These are phyloP conservation scores for Limnephilus lunatus DNA, from an alignment of 2,888 invertebrate species.

Conservation along the genomic window DNA sequence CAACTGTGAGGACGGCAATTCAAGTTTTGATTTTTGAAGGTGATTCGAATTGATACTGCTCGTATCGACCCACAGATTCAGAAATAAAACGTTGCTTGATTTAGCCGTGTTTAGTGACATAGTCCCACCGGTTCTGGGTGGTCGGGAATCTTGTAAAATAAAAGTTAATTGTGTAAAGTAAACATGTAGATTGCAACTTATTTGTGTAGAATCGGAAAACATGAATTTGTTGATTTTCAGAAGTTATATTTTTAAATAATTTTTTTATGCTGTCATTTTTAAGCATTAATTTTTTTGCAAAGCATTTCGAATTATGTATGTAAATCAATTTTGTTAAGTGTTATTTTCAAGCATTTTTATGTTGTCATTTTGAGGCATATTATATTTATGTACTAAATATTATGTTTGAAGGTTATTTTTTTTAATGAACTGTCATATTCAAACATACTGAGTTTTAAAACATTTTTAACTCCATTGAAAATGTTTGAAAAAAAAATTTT, in stretches of 20 bases:
- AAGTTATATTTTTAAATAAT: neutral
- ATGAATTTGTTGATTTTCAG: neutral
- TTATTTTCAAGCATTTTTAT: no score
- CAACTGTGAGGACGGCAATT: neutral
- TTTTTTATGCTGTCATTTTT: neutral
- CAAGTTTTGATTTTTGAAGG: neutral
- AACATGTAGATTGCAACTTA: neutral
- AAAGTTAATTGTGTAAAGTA: neutral
- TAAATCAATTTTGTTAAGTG: neutral
- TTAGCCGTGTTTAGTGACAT: neutral
- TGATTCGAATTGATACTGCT: neutral
- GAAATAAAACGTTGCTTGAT: neutral
- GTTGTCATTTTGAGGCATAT: no score
- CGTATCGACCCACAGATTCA: neutral
- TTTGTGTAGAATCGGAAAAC: neutral
- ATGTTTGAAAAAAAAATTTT: neutral
- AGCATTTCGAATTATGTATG: neutral
- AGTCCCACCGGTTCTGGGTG: neutral
- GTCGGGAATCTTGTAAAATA: neutral
- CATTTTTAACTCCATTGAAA: neutral
- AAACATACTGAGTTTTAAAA: neutral
- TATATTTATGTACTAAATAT: no score
- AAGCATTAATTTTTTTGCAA: neutral
- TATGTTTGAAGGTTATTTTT: no score
- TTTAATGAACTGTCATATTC: neutral